Conservation (phyloP, 2,797 vertebrate genomes). For the Peromyscus attwateri region DNA sequence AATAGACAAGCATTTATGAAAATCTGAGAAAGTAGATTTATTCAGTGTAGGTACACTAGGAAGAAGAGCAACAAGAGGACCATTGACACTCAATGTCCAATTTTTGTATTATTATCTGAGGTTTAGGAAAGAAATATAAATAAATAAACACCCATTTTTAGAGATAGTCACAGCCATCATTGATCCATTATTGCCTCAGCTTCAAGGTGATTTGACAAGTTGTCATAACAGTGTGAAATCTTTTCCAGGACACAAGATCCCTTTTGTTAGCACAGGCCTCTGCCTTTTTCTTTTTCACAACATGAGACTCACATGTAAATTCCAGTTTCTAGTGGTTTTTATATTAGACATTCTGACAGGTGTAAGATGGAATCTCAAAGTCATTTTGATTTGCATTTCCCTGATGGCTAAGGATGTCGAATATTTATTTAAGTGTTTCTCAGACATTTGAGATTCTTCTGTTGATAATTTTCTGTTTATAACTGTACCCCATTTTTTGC, state of each 20-base stretch:
- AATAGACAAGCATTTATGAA: not conserved
- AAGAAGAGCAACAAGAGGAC: not conserved
- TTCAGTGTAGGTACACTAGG: not conserved
- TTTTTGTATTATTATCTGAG: not conserved
- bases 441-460: too few species aligned
- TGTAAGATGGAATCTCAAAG: not conserved
- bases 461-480: too few species aligned
- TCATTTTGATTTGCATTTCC: too few species aligned
- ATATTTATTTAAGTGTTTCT: too few species aligned
- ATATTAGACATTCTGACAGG: not conserved
- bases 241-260: not conserved
- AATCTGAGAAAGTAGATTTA: not conserved
- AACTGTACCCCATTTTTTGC: too few species aligned
- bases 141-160: not conserved
- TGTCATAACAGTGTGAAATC: not conserved
- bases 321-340: too few species aligned
- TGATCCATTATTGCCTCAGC: not conserved
- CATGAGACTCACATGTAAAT: not conserved
- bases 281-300: not conserved
- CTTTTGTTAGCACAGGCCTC: not conserved
- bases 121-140: not conserved
- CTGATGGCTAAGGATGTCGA: too few species aligned
- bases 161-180: rapidly evolving
- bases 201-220: not conserved
- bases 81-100: not conserved